These are phyloP conservation scores for Drosophila ironensis DNA, from an alignment of 1,140 invertebrate species.

Conservation along the genomic window DNA sequence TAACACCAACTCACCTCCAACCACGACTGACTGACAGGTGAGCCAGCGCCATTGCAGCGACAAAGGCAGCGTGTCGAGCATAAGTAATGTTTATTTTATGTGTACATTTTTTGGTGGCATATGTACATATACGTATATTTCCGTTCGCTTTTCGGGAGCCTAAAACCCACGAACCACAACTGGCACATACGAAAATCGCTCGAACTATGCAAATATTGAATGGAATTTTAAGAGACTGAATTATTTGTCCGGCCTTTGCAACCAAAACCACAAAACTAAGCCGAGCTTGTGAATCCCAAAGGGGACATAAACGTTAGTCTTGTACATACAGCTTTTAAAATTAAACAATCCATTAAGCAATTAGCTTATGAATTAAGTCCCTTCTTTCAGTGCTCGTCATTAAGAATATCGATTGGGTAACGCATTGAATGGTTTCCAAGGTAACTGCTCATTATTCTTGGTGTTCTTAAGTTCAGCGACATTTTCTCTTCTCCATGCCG, in stretches of 20 bases:
- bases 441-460: background rate
- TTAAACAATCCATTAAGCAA: too few relatives aligned
- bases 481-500: background rate
- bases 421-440: background rate
- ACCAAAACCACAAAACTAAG: too few relatives aligned
- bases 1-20: constrained; percentile 45
- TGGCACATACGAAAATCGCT: constrained; percentile 28
- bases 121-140: constrained; percentile 41
- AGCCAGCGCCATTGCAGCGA: constrained; percentile 27
- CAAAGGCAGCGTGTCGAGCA: constrained; percentile 62
- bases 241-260: too few relatives aligned
- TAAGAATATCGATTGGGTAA: too few relatives aligned
- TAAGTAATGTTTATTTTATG: constrained; percentile 69
- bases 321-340: too few relatives aligned
- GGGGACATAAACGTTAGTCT: too few relatives aligned
- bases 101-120: too few relatives aligned
- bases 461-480: background rate
- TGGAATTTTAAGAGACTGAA: too few relatives aligned
- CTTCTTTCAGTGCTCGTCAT: too few relatives aligned
- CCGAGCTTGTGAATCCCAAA: too few relatives aligned
- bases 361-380: too few relatives aligned
- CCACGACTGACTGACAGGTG: background rate
- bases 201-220: too few relatives aligned
- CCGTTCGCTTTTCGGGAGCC: constrained; percentile 5
- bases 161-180: background rate